Evolutionary conservation across 2,888 invertebrate species (phyloP), one percentile per base, ranked within the genome.

Genomic region (Phaonia tiefii): DNA sequence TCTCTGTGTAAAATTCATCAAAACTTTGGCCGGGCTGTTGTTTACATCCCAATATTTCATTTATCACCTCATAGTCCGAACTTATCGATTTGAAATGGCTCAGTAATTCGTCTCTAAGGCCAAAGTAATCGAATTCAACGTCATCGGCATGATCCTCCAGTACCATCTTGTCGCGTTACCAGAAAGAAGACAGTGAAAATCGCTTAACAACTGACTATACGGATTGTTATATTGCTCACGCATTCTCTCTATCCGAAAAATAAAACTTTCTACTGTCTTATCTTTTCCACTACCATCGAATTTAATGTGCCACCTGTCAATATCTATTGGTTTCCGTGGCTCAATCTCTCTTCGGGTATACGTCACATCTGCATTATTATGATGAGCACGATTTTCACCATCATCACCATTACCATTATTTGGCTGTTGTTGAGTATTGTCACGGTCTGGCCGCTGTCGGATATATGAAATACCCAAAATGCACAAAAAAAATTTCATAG

Each of bases 261-360:
- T 17, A 49, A 49, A 49, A 56, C 56, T 58, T 44, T 58, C 17
- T 42, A 58, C 25, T 44, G 49, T 58, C 7, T 44, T 26, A n/a
- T 44, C 51, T 17, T 39, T 22, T 25, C 70, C 25, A 11, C 25
- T 58, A 15, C 56, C 56, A 15, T 11, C 37, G 10, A 56, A 56
- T 10, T 15, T 54, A 39, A 20, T 31, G 31, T 31, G 31, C 31
- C 31, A 31, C 31, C 31, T 31, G 8, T 31, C 31, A 31, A 31
- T 5, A 44, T 44, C 44, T 8, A n/a, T 13, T n/a, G 44, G 13
- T 44, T n/a, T n/a, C n/a, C n/a, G n/a, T n/a, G n/a, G 7, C 10
- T 44, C 7, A 44, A 44, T 2, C 11, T 44, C 44, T 8, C 13
- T 11, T 11, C 2, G 44, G n/a, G 7, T 44, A 11, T 44, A 44